phyloP scores from a whole-genome alignment of 1,140 invertebrate genomes.

The Berghia stephanieae region DNA sequence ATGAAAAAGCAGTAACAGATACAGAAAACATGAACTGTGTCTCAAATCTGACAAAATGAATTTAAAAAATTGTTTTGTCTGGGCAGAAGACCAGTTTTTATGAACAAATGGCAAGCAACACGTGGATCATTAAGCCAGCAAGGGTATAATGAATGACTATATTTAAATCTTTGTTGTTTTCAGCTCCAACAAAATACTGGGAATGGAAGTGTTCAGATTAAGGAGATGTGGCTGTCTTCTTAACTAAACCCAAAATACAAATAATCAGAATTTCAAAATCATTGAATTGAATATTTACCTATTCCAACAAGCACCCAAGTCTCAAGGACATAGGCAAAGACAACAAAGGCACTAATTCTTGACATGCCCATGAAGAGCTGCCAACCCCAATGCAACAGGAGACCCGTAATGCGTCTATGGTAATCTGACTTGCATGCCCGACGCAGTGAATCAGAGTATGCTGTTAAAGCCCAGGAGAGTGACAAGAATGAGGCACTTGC shows the following conservation, averaged over 20 bases:
- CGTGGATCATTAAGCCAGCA: neutral
- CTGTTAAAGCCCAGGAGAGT: constrained; percentile 86
- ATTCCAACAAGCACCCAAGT: constrained; percentile 65
- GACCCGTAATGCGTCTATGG: constrained; percentile 74
- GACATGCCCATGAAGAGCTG: constrained; percentile 78
- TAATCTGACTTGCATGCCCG: constrained; percentile 71
- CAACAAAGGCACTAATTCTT: constrained; percentile 70
- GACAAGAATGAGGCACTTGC: constrained; percentile 76
- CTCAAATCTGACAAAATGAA: neutral
- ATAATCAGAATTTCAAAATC: neutral
- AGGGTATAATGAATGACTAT: neutral
- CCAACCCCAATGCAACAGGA: constrained; percentile 71
- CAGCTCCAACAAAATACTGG: neutral
- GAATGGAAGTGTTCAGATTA: neutral
- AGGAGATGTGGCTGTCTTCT: neutral
- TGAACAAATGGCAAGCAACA: neutral
- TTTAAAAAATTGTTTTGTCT: neutral
- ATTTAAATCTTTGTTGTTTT: neutral
- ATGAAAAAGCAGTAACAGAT: neutral
- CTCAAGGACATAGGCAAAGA: constrained; percentile 69
- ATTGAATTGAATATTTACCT: neutral
- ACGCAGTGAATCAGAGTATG: constrained; percentile 81
- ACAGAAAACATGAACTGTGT: neutral
- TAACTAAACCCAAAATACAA: neutral
- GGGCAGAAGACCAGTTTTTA: neutral